These are phyloP conservation scores for Oncopeltus fasciatus DNA, from an alignment of 1,140 invertebrate genomes.

Conservation along the genomic window DNA sequence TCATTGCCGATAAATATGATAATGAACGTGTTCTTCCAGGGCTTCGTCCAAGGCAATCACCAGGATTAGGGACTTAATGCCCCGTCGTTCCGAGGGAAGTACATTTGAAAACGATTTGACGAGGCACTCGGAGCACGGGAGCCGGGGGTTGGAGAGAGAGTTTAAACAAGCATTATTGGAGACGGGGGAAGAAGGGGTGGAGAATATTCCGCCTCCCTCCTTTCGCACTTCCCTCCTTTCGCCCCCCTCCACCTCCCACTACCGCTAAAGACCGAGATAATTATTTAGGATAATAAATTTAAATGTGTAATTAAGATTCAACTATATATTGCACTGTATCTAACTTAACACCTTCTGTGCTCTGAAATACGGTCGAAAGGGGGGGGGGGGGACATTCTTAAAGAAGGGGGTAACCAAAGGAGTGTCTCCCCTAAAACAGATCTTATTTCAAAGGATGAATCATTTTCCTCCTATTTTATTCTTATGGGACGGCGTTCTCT, in stretches of 20 bases:
- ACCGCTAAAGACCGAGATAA: constrained; percentile 1
- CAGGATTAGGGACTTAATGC: too few species aligned
- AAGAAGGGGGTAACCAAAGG: background rate
- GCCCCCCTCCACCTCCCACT: background rate
- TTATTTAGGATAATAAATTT: constrained; percentile 5
- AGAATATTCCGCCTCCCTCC: too few species aligned
- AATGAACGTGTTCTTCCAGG: too few species aligned
- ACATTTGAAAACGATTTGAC: background rate
- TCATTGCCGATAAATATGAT: too few species aligned
- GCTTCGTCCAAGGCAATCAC: too few species aligned
- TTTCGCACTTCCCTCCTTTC: too few species aligned
- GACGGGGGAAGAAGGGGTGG: too few species aligned
- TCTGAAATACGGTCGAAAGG: background rate
- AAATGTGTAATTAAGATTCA: constrained; percentile 3
- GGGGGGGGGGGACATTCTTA: background rate
- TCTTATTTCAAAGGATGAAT: background rate
- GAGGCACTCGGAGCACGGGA: background rate
- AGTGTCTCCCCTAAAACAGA: background rate
- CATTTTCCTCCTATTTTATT: too few species aligned
- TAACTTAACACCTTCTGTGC: background rate
- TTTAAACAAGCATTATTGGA: background rate
- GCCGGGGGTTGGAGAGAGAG: background rate
- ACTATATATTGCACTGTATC: constrained; percentile 5
- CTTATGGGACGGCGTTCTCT: too few species aligned
- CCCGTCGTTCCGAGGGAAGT: too few species aligned